Percentiles rank a stretch among this genome's conserved stretches.
phyloP scores from a whole-genome alignment of 2,888 invertebrate genomes.

The Drosophila mercatorum region DNA sequence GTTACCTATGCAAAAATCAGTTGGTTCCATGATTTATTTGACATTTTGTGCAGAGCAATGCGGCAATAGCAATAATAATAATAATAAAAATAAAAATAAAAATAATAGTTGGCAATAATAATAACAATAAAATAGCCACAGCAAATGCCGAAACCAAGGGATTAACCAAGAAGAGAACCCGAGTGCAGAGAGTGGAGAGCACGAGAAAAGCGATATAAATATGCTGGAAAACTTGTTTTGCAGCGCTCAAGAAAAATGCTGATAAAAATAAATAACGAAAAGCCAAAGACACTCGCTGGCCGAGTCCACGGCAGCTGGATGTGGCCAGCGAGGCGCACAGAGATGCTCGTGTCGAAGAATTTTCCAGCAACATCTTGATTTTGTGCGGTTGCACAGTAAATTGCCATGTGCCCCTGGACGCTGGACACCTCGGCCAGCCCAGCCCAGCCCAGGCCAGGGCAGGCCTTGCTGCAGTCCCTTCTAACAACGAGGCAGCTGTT shows the following conservation, averaged over 20 bases:
- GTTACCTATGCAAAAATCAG: slow-evolving; percentile 42
- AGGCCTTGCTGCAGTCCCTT: neutral
- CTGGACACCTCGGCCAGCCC: slow-evolving; percentile 19
- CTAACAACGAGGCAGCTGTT: slow-evolving; percentile 33
- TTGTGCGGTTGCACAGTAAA: slow-evolving; percentile 46
- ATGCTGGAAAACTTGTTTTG: slow-evolving; percentile 66
- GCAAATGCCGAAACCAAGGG: slow-evolving; percentile 1
- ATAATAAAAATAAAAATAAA: slow-evolving; percentile 22
- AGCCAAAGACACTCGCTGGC: slow-evolving; percentile 14
- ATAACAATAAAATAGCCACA: slow-evolving; percentile 35
- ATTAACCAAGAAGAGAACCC: slow-evolving; percentile 5
- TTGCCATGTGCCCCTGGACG: slow-evolving; percentile 32
- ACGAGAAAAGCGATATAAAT: slow-evolving; percentile 19
- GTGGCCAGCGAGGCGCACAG: slow-evolving; percentile 20
- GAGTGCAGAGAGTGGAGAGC: neutral
- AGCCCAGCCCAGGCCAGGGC: neutral
- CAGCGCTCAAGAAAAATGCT: slow-evolving; percentile 54
- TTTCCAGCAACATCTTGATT: slow-evolving; percentile 73
- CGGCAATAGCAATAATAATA: slow-evolving; percentile 25
- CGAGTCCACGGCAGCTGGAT: neutral
- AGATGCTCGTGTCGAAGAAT: slow-evolving; percentile 48
- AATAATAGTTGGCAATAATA: slow-evolving; percentile 35
- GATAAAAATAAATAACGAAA: slow-evolving; percentile 70
- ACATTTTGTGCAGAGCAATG: slow-evolving; percentile 43
- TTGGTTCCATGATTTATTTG: slow-evolving; percentile 60